Evolutionary conservation across 2,888 invertebrate genomes (phyloP), one percentile per base, ranked within the genome.

Genomic region (Notodonta ziczac): DNA sequence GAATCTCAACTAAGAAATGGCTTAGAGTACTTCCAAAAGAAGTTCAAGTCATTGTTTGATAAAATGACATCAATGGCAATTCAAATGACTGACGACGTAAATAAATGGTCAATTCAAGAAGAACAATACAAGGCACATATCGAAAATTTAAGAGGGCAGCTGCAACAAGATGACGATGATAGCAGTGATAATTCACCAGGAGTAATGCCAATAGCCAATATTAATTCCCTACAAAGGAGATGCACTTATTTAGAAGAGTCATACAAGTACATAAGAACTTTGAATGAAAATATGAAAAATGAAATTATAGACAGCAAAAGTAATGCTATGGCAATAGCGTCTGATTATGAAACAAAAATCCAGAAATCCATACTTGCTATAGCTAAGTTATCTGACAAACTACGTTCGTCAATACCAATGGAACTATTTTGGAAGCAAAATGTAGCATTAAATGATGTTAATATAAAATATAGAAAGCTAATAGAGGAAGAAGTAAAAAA

Each of bases 351-450:
- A 73, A 78, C 85, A 57, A 89, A 94, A 72, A 87, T 88, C 51
- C 94, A 94, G 72, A 87, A 86, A 67, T 74, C 91, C 55, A 83
- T 92, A 55, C 70, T 91, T 12, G 67, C 81, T 4, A 71, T 89
- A 24, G 77, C 87, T 3, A 88, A 87, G 48, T 75, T 95, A 32
- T 89, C 89, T 46, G 94, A 94, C 67, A 94, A 89, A 77, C 73
- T 95, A 56, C 85, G 93, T 5, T 87, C 85, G 66, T 92, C 91
- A 14, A 84, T 95, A 52, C 88, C 94, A 55, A 76, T 88, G 13
- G 86, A 93, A 5, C 72, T 90, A 42, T 94, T 94, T 81, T 90
- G 93, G 79, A 94, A 95, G 73, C 86, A 95, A 72, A 94, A 94
- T 80, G 86, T 88, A 54, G 86, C 90, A 57, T 85, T 95, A 52